phyloP scores from a whole-genome alignment of 2,113 vertebrate genomes.

The Pongo pygmaeus region DNA sequence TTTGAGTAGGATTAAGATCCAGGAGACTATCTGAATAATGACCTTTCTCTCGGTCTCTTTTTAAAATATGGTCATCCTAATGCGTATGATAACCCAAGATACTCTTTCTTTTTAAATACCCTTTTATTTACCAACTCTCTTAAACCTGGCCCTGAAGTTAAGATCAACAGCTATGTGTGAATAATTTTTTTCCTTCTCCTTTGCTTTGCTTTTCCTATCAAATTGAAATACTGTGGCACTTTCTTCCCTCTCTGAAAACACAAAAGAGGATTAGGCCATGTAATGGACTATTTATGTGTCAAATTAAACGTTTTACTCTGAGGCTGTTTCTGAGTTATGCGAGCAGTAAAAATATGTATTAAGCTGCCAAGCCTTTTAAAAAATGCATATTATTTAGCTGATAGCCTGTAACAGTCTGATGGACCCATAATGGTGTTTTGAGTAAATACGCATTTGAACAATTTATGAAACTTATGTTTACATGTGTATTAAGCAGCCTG shows the following conservation, averaged over 20 bases:
- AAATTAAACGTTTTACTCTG: slow-evolving; percentile 76
- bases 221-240: slow-evolving; percentile 63
- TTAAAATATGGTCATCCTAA: not conserved
- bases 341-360: slow-evolving; percentile 80
- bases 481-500: slow-evolving; percentile 65
- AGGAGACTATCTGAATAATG: not conserved
- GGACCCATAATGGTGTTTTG: slow-evolving; percentile 76
- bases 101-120: not conserved
- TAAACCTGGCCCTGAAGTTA: not conserved
- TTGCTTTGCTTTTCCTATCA: slow-evolving; percentile 45
- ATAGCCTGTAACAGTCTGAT: slow-evolving; percentile 75
- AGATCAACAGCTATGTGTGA: slow-evolving; percentile 43
- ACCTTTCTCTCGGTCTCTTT: not conserved
- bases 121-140: not conserved
- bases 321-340: slow-evolving; percentile 76
- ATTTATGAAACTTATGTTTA: slow-evolving; percentile 78
- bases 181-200: not conserved
- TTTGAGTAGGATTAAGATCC: slow-evolving; percentile 27
- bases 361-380: slow-evolving; percentile 78
- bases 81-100: not conserved
- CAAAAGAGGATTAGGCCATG: slow-evolving; percentile 74
- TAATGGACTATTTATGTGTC: slow-evolving; percentile 81
- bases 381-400: slow-evolving; percentile 77
- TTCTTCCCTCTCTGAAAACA: slow-evolving; percentile 71
- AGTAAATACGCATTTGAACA: slow-evolving; percentile 75